phyloP scores from a whole-genome alignment of 1,140 invertebrate species.

The Eueides isabella region DNA sequence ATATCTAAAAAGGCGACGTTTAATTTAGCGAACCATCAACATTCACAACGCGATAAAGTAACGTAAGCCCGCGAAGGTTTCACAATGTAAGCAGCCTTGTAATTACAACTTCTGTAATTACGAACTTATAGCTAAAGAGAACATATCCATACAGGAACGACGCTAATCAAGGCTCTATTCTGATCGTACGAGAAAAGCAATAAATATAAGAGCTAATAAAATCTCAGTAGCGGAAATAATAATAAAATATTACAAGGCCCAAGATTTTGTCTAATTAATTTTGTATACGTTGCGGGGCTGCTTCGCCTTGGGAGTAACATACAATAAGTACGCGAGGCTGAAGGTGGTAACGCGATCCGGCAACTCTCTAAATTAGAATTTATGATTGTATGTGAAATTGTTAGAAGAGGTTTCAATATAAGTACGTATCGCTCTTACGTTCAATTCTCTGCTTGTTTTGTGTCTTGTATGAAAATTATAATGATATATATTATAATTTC shows the following conservation, averaged over 20 bases:
- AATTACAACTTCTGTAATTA: slow-evolving; percentile 81
- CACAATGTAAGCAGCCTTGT: slow-evolving; percentile 74
- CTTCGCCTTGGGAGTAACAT: slow-evolving; percentile 75
- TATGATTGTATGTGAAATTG: slow-evolving; percentile 81
- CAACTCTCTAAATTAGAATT: slow-evolving; percentile 79
- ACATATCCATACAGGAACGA: slow-evolving; percentile 65
- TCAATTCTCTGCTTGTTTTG: background rate
- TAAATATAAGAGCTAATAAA: slow-evolving; percentile 79
- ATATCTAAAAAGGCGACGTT: slow-evolving; percentile 66
- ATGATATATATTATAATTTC: background rate
- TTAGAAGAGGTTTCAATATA: slow-evolving; percentile 72
- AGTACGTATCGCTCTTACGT: background rate
- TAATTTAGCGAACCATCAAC: slow-evolving; percentile 78
- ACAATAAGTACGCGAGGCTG: slow-evolving; percentile 72
- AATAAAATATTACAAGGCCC: slow-evolving; percentile 79
- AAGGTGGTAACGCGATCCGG: slow-evolving; percentile 75
- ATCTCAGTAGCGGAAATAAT: slow-evolving; percentile 78
- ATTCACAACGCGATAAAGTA: slow-evolving; percentile 65
- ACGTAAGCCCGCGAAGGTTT: slow-evolving; percentile 61
- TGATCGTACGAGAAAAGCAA: slow-evolving; percentile 75
- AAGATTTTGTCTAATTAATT: slow-evolving; percentile 81
- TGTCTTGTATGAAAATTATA: background rate
- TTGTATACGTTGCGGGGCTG: slow-evolving; percentile 75
- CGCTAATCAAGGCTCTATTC: slow-evolving; percentile 76
- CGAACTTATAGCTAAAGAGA: slow-evolving; percentile 67